Percentiles rank a stretch among this genome's conserved stretches.
phyloP scores from a whole-genome alignment of 2,888 invertebrate species.

The Dexiosoma caninum region DNA sequence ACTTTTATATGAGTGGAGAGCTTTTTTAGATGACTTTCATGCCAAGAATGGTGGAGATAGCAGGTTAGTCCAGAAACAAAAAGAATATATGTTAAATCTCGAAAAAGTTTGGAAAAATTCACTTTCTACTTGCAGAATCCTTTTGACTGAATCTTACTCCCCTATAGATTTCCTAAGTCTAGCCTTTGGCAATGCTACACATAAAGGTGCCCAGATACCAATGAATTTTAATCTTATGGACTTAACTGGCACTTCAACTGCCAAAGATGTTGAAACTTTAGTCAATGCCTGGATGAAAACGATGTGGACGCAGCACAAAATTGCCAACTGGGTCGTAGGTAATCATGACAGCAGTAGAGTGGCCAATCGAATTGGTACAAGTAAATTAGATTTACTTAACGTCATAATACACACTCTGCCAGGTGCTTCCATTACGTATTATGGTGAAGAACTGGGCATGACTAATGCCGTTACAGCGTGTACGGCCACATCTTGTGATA shows the following conservation, averaged over 20 bases:
- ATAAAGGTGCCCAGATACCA: constrained; percentile 80
- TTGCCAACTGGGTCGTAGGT: constrained; percentile 85
- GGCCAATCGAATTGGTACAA: constrained; percentile 81
- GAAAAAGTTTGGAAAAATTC: too few species aligned
- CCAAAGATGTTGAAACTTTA: constrained; percentile 78
- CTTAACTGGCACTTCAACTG: constrained; percentile 79
- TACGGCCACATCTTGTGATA: constrained; percentile 70
- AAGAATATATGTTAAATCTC: too few species aligned
- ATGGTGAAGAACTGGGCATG: constrained; percentile 88
- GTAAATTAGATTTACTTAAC: constrained; percentile 83
- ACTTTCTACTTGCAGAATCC: constrained; percentile 21
- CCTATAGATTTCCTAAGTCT: constrained; percentile 78
- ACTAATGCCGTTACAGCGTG: constrained; percentile 77
- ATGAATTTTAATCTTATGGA: constrained; percentile 82
- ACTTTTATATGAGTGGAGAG: constrained; percentile 80
- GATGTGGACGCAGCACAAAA: constrained; percentile 79
- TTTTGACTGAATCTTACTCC: constrained; percentile 80
- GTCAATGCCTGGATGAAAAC: constrained; percentile 81
- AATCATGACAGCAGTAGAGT: constrained; percentile 84
- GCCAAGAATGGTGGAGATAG: constrained; percentile 66
- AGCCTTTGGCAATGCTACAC: constrained; percentile 81
- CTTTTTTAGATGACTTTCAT: constrained; percentile 78
- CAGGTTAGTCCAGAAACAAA: constrained; percentile 7
- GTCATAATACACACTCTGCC: constrained; percentile 85
- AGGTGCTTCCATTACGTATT: constrained; percentile 88